Percentiles rank a stretch among this genome's conserved stretches.
Conservation (phyloP, 1,140 invertebrate genomes). For the Tachypleus tridentatus region DNA sequence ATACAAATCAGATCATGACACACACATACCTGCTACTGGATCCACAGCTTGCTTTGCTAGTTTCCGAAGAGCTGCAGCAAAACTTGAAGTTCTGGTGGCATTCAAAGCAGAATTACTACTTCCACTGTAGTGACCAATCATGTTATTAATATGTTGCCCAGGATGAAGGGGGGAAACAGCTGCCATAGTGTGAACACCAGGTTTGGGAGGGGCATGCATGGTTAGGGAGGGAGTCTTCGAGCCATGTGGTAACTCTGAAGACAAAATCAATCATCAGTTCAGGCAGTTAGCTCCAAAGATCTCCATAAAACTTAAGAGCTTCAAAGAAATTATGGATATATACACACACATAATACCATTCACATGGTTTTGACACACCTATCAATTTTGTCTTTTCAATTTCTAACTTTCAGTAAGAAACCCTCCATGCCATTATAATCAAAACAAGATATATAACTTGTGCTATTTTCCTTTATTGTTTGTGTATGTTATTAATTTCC, state of each 20-base stretch:
- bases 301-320: no score
- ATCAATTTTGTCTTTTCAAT: no score
- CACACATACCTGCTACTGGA: slow-evolving; percentile 22
- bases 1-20: neutral
- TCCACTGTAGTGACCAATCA: slow-evolving; percentile 7
- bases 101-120: slow-evolving; percentile 12
- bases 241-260: slow-evolving; percentile 30
- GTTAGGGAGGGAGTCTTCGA: slow-evolving; percentile 32
- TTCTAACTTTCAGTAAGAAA: no score
- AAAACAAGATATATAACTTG: no score
- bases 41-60: slow-evolving; percentile 61
- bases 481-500: no score
- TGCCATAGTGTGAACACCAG: slow-evolving; percentile 6
- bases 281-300: no score
- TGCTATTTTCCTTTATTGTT: no score
- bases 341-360: no score
- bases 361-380: no score
- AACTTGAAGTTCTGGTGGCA: slow-evolving; percentile 38
- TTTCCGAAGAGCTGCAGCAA: slow-evolving; percentile 63
- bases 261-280: neutral
- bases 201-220: slow-evolving; percentile 25
- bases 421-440: no score
- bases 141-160: slow-evolving; percentile 2
- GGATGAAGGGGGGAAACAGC: slow-evolving; percentile 12
- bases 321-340: no score